Evolutionary conservation across 2,113 vertebrate genomes (phyloP).

Genomic region (Leptobrachium ailaonicum): DNA sequence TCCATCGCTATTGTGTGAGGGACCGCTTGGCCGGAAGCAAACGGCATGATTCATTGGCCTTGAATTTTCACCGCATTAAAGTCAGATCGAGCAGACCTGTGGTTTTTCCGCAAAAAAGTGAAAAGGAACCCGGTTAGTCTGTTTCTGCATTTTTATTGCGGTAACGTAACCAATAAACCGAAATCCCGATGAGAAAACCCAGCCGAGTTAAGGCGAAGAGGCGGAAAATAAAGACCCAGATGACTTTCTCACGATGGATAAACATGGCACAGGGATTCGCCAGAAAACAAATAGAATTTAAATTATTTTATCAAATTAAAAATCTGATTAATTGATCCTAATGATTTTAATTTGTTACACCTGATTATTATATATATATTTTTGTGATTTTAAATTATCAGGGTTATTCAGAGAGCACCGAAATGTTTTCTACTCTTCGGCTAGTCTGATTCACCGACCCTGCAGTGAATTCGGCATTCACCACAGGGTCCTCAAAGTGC

Average conservation of each 20-base stretch:
- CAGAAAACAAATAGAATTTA: background rate
- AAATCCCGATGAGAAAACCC: background rate
- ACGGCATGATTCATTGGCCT: constrained; percentile 27
- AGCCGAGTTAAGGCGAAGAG: constrained; percentile 17
- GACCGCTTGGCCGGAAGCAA: constrained; percentile 13
- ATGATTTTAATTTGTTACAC: too few relatives aligned
- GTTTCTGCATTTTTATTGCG: constrained; percentile 12
- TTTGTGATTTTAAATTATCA: too few relatives aligned
- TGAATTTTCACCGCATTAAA: constrained; percentile 31
- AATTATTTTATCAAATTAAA: background rate
- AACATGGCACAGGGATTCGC: background rate
- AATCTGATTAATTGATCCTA: too few relatives aligned
- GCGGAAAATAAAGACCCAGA: constrained; percentile 1
- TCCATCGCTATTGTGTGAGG: constrained; percentile 20
- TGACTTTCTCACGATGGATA: background rate
- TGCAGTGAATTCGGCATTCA: too few relatives aligned
- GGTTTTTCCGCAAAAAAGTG: constrained; percentile 24
- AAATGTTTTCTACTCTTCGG: too few relatives aligned
- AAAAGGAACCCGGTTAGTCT: background rate
- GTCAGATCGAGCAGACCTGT: constrained; percentile 31
- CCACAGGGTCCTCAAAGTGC: too few relatives aligned
- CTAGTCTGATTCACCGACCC: too few relatives aligned
- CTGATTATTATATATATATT: too few relatives aligned
- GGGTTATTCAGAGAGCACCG: too few relatives aligned
- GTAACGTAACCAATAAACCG: constrained; percentile 1